A percentile compares a stretch with the other conserved stretches of the same genome.
phyloP scores from a whole-genome alignment of 1,140 invertebrate genomes.

The Fopius arisanus region DNA sequence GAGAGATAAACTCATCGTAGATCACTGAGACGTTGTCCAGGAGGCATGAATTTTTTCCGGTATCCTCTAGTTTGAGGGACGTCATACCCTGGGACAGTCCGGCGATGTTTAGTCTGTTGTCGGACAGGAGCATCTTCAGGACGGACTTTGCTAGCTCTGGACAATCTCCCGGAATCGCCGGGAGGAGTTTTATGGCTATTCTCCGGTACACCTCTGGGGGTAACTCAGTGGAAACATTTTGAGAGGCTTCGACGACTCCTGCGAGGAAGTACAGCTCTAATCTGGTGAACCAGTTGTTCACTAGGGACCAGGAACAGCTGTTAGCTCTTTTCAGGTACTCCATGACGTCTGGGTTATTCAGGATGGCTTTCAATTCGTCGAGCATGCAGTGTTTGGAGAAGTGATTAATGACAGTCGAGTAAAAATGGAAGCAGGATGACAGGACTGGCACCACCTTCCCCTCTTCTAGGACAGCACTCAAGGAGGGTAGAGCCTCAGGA shows the following conservation, averaged over 20 bases:
- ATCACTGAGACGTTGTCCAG: conserved; percentile 29
- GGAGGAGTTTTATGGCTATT: conserved; percentile 54
- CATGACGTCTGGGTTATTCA: conserved; percentile 40
- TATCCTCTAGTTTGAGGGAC: conserved; percentile 27
- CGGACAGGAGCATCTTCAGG: conserved; percentile 41
- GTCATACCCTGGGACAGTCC: conserved; percentile 37
- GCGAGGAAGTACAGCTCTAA: conserved; percentile 50
- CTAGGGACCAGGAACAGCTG: conserved; percentile 49
- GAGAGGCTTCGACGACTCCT: conserved; percentile 40
- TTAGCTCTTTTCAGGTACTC: conserved; percentile 49
- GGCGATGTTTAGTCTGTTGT: conserved; percentile 40
- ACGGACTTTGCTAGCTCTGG: conserved; percentile 38
- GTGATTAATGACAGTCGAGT: conserved; percentile 40
- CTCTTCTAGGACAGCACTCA: conserved; percentile 48
- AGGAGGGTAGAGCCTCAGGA: conserved; percentile 50
- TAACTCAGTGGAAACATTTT: conserved; percentile 7
- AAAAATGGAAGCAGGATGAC: conserved; percentile 49
- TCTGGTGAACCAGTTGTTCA: conserved; percentile 58
- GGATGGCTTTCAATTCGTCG: conserved; percentile 38
- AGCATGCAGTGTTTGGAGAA: conserved; percentile 34
- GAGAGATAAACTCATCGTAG: conserved; percentile 47
- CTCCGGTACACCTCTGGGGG: conserved; percentile 46
- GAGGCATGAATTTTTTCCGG: conserved; percentile 10
- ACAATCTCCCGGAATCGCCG: conserved; percentile 51
- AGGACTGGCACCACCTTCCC: conserved; percentile 54